Conservation (phyloP, 2,113 vertebrate species). For the Haemorhous mexicanus region DNA sequence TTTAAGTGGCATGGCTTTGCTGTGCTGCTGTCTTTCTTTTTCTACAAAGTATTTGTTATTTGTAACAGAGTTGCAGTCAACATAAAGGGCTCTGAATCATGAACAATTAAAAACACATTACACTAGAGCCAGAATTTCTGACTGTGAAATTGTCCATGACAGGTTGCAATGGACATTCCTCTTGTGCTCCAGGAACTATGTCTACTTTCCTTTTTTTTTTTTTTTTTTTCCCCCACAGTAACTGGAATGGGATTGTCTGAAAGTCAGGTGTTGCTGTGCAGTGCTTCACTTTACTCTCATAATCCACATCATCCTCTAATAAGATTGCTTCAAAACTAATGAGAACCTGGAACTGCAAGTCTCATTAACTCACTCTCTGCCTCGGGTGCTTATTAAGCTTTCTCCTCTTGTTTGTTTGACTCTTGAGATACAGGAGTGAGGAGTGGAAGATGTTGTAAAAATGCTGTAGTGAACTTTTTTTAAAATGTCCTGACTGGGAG, state of each 20-base stretch:
- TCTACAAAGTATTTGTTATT: background rate
- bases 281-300: background rate
- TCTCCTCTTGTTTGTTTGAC: background rate
- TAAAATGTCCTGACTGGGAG: background rate
- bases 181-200: background rate
- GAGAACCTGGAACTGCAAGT: background rate
- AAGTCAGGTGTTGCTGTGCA: background rate
- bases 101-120: background rate
- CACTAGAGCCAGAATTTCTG: background rate
- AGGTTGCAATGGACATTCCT: background rate
- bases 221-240: fast-evolving
- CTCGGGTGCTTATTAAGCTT: background rate
- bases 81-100: background rate
- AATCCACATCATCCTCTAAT: background rate
- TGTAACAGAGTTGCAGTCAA: background rate
- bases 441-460: background rate
- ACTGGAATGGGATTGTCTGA: background rate
- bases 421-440: background rate
- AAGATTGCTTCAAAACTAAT: background rate
- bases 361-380: background rate
- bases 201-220: background rate
- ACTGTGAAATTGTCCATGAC: background rate
- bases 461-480: background rate
- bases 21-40: background rate
- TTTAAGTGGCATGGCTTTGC: background rate